Evolutionary conservation across 2,113 vertebrate genomes (phyloP).

Genomic region (Clinocottus analis): DNA sequence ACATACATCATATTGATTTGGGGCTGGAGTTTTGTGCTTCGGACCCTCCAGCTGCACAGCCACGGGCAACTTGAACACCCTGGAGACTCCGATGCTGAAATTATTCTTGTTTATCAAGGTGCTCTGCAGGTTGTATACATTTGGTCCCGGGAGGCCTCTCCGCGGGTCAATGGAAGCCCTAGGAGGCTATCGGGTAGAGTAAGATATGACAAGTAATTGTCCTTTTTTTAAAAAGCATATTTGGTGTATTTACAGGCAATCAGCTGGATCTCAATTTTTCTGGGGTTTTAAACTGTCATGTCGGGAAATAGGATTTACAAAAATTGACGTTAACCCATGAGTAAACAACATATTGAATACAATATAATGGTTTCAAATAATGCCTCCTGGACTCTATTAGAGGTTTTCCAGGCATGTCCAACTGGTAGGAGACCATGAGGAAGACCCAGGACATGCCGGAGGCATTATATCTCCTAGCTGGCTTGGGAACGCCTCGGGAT

Average conservation of each 20-base stretch:
- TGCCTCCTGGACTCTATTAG: too few relatives aligned
- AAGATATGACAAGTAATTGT: neutral
- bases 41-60: conserved; percentile 56
- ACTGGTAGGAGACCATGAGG: too few relatives aligned
- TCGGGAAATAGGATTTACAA: neutral
- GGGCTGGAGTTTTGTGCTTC: conserved; percentile 80
- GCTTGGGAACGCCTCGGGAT: too few relatives aligned
- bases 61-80: conserved; percentile 83
- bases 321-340: neutral
- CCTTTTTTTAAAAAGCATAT: neutral
- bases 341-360: neutral
- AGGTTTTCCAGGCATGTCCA: too few relatives aligned
- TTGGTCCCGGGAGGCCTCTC: conserved; percentile 79
- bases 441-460: too few relatives aligned
- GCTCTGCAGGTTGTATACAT: conserved; percentile 79
- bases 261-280: too few relatives aligned
- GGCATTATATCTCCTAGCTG: too few relatives aligned
- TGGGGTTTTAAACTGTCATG: neutral
- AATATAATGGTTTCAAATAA: neutral
- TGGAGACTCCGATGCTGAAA: conserved; percentile 83
- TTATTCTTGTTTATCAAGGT: conserved; percentile 76
- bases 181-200: conserved; percentile 57
- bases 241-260: too few relatives aligned
- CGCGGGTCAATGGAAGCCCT: conserved; percentile 39
- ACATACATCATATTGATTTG: conserved; percentile 85